phyloP scores from a whole-genome alignment of 2,888 invertebrate genomes.

The Lutraria lutraria region DNA sequence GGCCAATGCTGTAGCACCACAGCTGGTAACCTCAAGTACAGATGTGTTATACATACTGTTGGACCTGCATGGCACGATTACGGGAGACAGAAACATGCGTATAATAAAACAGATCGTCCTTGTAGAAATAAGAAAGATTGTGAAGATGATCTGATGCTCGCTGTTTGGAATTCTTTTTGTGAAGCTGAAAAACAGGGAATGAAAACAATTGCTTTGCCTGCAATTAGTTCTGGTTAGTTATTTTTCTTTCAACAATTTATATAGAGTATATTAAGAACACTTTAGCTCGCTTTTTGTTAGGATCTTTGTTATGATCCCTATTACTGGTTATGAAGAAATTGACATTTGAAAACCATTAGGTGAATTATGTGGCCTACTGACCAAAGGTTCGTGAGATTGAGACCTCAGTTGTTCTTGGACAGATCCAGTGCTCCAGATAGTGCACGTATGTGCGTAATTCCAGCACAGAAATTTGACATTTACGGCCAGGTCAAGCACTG shows the following conservation, averaged over 20 bases:
- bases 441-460: no score
- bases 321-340: no score
- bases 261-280: not conserved
- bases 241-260: not conserved
- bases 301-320: no score
- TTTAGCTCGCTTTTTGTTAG: no score
- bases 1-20: slow-evolving; percentile 44
- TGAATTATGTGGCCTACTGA: no score
- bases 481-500: no score
- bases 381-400: no score
- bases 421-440: no score
- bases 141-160: slow-evolving; percentile 31
- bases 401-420: no score
- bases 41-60: slow-evolving; percentile 64
- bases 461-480: no score
- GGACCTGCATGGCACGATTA: slow-evolving; percentile 61
- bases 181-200: slow-evolving; percentile 45
- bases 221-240: slow-evolving; percentile 72
- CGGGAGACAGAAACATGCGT: not conserved
- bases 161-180: slow-evolving; percentile 48
- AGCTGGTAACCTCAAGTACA: slow-evolving; percentile 54
- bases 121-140: slow-evolving; percentile 37
- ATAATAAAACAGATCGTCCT: not conserved
- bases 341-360: no score
- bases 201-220: slow-evolving; percentile 67